Percentiles rank a stretch among this genome's conserved stretches.
Conservation (phyloP, 2,113 vertebrate genomes). For the Rhabdornis inornatus region DNA sequence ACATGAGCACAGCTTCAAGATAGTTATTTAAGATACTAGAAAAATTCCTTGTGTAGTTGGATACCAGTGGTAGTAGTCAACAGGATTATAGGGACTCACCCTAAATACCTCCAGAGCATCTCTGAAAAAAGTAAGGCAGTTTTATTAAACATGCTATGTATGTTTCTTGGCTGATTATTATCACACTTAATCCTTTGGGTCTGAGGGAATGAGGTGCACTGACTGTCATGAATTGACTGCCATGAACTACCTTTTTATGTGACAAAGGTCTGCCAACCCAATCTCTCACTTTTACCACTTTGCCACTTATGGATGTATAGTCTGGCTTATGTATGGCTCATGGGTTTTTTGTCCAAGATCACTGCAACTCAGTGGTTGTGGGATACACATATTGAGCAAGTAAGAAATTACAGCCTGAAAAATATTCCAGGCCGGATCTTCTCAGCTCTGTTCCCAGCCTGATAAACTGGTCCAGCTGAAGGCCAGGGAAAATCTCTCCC, state of each 20-base stretch:
- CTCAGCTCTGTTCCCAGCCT: too few relatives aligned
- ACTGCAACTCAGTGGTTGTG: neutral
- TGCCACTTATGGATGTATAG: neutral
- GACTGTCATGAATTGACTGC: neutral
- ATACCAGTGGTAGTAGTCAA: neutral
- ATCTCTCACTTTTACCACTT: neutral
- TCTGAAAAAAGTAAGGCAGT: neutral
- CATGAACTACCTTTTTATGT: neutral
- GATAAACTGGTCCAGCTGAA: too few relatives aligned
- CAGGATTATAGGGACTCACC: neutral
- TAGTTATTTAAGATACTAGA: neutral
- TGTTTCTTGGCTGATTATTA: neutral
- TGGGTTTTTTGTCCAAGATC: neutral
- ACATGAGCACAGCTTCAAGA: neutral
- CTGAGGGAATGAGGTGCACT: neutral
- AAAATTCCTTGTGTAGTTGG: neutral
- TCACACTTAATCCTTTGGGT: neutral
- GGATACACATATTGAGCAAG: too few relatives aligned
- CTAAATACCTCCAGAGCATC: neutral
- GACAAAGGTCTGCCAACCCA: neutral
- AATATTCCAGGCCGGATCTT: too few relatives aligned
- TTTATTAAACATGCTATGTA: neutral
- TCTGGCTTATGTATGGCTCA: neutral
- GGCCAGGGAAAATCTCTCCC: too few relatives aligned
- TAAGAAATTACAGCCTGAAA: too few relatives aligned